Evolutionary conservation across 2,888 invertebrate species (phyloP).

Genomic region (Hydraecia micacea): DNA sequence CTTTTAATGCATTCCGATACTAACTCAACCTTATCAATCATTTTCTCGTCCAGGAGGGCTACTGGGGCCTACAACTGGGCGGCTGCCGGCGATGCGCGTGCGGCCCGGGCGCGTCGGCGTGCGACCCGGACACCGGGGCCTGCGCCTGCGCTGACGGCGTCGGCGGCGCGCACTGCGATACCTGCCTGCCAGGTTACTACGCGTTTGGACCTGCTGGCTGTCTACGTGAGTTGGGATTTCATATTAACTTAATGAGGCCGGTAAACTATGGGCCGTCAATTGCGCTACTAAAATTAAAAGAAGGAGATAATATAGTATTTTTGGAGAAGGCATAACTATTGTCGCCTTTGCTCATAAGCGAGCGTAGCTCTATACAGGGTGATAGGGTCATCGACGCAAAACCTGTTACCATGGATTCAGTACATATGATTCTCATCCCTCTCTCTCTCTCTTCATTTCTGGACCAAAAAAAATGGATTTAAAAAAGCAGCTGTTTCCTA

Average conservation of each 20-base stretch:
- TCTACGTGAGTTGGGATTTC: conserved; percentile 89
- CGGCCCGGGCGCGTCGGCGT: conserved; percentile 92
- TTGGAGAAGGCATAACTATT: not conserved
- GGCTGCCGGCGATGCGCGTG: conserved; percentile 97
- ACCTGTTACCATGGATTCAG: too few relatives aligned
- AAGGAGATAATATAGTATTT: not conserved
- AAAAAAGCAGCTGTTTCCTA: too few relatives aligned
- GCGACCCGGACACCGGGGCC: conserved; percentile 94
- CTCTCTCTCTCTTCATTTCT: too few relatives aligned
- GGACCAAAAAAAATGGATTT: too few relatives aligned
- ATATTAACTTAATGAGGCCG: not conserved
- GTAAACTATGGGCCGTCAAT: not conserved
- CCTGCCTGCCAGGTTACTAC: conserved; percentile 94
- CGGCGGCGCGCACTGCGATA: conserved; percentile 93
- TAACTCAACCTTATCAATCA: not conserved
- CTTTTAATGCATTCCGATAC: not conserved
- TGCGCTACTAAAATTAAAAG: not conserved
- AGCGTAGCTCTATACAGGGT: not conserved
- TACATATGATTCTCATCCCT: too few relatives aligned
- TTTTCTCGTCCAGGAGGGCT: conserved; percentile 89
- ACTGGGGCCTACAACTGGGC: conserved; percentile 93
- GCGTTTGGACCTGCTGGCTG: conserved; percentile 95
- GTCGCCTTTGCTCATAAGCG: too few relatives aligned
- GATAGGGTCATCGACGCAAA: too few relatives aligned
- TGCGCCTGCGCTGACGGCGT: conserved; percentile 95